Evolutionary conservation across 1,140 invertebrate genomes (phyloP).

Genomic region (Brachionus angularis): DNA sequence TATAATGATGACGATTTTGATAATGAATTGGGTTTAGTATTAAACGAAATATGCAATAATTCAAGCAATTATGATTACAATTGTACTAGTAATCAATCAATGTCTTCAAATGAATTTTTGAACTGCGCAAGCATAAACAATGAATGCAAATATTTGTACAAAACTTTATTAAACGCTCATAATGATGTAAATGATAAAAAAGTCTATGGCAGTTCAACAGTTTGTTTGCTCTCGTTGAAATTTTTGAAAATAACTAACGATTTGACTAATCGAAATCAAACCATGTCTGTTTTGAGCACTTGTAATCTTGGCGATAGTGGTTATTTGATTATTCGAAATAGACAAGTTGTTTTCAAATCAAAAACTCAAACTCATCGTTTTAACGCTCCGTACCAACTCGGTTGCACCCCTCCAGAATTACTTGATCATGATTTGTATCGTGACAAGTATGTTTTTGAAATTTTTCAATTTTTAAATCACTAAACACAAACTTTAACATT

Average conservation of each 20-base stretch:
- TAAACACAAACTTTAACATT: not conserved
- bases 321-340: conserved; percentile 81
- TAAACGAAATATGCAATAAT: not conserved
- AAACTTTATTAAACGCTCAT: conserved; percentile 2
- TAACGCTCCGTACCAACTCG: conserved; percentile 94
- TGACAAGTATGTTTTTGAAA: conserved; percentile 66
- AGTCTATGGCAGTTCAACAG: conserved; percentile 37
- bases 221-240: conserved; percentile 30
- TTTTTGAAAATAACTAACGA: not conserved
- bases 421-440: conserved; percentile 66
- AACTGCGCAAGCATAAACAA: conserved; percentile 1
- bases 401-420: conserved; percentile 81
- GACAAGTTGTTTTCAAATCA: conserved; percentile 78
- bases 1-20: not conserved
- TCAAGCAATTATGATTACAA: not conserved
- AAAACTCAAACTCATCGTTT: conserved; percentile 96
- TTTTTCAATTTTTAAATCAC: not conserved
- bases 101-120: conserved; percentile 2
- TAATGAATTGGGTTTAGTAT: not conserved
- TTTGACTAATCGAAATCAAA: not conserved
- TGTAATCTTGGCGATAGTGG: conserved; percentile 97
- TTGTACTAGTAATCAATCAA: not conserved
- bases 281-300: conserved; percentile 57
- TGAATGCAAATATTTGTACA: conserved; percentile 34
- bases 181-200: not conserved